Evolutionary conservation across 2,113 vertebrate species (phyloP), one percentile per base, ranked within the genome.

Genomic region (Ictalurus punctatus): DNA sequence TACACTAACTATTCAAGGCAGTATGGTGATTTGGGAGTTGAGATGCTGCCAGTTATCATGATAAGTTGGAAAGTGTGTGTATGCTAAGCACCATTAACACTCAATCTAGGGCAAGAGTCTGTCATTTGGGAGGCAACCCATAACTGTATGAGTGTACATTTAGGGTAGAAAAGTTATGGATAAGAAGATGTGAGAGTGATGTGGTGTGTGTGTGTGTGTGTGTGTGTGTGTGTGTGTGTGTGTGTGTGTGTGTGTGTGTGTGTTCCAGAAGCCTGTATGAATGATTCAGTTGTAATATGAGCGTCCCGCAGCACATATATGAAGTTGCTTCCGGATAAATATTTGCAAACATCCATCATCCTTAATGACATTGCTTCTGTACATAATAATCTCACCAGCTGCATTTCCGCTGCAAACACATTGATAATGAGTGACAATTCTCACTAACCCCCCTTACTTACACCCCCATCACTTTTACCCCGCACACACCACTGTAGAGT

Each of bases 301-400:
- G 58, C 23, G 0, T 83, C 81, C 30, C 34, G 8, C 23, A 1
- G 81, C 34, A 83, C 40, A 6, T 25, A 63, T 40, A 44, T 23
- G 2, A 83, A 83, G 12, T 27, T 63, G 58, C 37, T 44, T 83
- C 81, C 34, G 25, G 58, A 44, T 83, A 83, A 83, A 83, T 83
- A 63, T 83, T 83, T 83, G 58, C 81, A 63, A 83, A 25, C 81
- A 83, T 83, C 58, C 23, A 83, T 83, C 58, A 61, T 63, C 58
- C 63, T 83, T 25, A 63, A 63, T 83, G 81, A 2, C 6, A 44
- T 63, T 25, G 58, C 30, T 82, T 37, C 23, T 63, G 81, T 63
- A 63, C 81, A 61, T 12, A 83, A 37, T 63, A 40, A 25, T 25
- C 81, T 63, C 10, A 30, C 81, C 81, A 63, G 58, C 58, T 83